Evolutionary conservation across 2,113 vertebrate species (phyloP), one percentile per base, ranked within the genome.

Genomic region (Suncus etruscus): DNA sequence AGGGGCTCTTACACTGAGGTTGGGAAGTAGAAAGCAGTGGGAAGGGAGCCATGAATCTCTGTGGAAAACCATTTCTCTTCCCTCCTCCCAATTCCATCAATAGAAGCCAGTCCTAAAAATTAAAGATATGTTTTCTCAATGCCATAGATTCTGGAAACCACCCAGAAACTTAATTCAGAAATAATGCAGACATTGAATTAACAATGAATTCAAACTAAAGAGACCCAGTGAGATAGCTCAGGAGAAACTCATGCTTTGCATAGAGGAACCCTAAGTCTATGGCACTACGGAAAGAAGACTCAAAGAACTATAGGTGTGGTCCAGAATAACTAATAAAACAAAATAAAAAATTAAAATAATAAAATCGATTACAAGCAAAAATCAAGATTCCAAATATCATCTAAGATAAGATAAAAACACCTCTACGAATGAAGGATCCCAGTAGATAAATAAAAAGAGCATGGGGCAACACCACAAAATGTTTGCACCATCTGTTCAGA

Each of bases 101-200:
- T 0, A 54, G 11, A 80, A 12, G n/a, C 31, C 54, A 77, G 20
- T 25, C 24, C 81, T 88, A 63, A 72, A 73, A 70, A 80, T 24
- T 70, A 4, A 87, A 78, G 87, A 63, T 12, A 39, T 3, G 80
- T 14, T 51, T 80, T 39, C 39, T 65, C 90, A 94, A 86, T 68
- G 32, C 27, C n/a, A 24, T 11, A 47, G 16, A 8, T 68, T 39
- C 54, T 51, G 72, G 66, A n/a, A 85, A 70, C 11, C 18, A 85
- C 39, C 29, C 69, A 58, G 91, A 94, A 94, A 31, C 48, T 48
- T 75, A 31, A 3, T 63, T 58, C 61, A 88, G 68, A 45, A 0
- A 77, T 58, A 31, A 73, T 14, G 68, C 1, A 70, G 61, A 47
- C 29, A 74, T 78, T 83, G 83, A 90, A 91, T 47, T 47, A 91